A percentile compares a stretch with the other conserved stretches of the same genome.
Evolutionary conservation across 2,797 vertebrate species (phyloP).

Genomic region (Coracias cyanogaster): DNA sequence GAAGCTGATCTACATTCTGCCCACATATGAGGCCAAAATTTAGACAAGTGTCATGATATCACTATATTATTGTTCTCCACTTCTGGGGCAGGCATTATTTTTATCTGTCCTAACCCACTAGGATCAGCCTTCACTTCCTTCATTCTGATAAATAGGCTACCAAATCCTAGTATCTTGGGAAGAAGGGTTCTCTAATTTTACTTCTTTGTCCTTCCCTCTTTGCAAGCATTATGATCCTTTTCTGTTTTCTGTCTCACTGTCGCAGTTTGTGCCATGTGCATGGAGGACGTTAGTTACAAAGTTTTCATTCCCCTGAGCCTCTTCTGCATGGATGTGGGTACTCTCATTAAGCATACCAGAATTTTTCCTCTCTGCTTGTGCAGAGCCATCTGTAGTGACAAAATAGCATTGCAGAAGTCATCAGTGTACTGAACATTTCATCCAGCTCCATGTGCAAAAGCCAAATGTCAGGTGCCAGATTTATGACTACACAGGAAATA

Average conservation of each 20-base stretch:
- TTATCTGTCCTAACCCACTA: not conserved
- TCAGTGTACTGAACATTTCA: slow-evolving; percentile 59
- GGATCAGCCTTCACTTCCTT: not conserved
- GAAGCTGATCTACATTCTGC: not conserved
- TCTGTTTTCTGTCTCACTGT: not conserved
- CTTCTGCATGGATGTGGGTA: not conserved
- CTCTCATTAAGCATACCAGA: not conserved
- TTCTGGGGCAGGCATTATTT: not conserved
- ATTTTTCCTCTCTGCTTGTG: slow-evolving; percentile 10
- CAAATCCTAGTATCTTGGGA: not conserved
- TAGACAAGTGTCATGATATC: not conserved
- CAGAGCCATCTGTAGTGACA: slow-evolving; percentile 64
- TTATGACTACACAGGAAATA: slow-evolving; percentile 52
- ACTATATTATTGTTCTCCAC: not conserved
- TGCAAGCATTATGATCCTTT: not conserved
- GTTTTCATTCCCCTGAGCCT: not conserved
- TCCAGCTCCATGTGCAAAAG: slow-evolving; percentile 47
- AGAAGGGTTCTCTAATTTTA: not conserved
- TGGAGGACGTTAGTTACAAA: not conserved
- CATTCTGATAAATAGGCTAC: not conserved
- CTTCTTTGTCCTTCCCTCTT: not conserved
- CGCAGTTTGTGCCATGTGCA: not conserved
- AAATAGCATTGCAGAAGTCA: slow-evolving; percentile 55
- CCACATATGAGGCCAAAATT: not conserved
- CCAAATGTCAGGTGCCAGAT: slow-evolving; percentile 68